Evolutionary conservation across 2,797 vertebrate species (phyloP), one percentile per base, ranked within the genome.

Genomic region (Borostomias antarcticus): DNA sequence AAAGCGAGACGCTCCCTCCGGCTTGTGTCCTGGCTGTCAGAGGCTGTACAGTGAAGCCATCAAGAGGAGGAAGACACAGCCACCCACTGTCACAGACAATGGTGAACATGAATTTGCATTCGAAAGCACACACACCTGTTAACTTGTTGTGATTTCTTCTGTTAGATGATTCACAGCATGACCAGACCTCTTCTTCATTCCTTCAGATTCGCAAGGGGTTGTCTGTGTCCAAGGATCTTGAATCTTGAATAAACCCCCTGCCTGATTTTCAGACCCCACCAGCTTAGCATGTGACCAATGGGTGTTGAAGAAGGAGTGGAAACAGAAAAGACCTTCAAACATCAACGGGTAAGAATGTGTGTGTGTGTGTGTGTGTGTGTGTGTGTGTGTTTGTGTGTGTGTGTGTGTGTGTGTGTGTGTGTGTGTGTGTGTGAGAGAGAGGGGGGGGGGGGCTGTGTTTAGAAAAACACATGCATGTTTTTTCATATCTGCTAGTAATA

Each of bases 251-350:
- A 45, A 45, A 2, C 1, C 50, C 1, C 33, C 1, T 23, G 6
- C 66, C 4, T 66, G 11, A 21, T 69, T 59, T 65, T 67, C 62
- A 91, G 90, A 89, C 82, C 89, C 89, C 0, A 58, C 64, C n/a
- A 89, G 88, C 10, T 64, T 86, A 59, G 78, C 82, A 8, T 91
- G 89, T 85, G 89, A 91, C 73, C 83, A 89, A 61, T 91, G 90
- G 90, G 75, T 89, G 5, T 71, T 91, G 64, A 69, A 79, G 30
- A 91, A 91, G 77, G 73, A 37, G 25, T 64, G 83, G 81, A 76
- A 32, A 8, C 71, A 68, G 1, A 77, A 37, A 53, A 66, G 64
- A 53, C 48, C 2, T 17, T 58, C 37, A 29, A 4, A 48, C n/a
- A 15, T 35, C 1, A 70, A 5, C 70, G 53, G 70, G 90, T 89